Evolutionary conservation across 2,797 vertebrate species (phyloP).

Genomic region (Psittacula derbiana): DNA sequence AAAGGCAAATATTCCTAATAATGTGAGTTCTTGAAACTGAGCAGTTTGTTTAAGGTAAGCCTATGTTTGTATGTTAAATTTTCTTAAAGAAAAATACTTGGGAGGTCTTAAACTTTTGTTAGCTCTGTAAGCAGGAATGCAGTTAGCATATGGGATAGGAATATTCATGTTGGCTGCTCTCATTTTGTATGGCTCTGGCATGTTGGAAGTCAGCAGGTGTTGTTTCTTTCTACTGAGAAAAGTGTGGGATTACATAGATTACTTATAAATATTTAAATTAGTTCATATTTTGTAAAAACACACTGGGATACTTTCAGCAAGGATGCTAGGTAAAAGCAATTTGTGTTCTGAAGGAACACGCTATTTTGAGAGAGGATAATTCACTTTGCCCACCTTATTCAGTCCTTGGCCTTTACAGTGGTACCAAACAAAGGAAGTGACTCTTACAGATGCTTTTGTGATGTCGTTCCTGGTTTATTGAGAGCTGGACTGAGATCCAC

Average conservation of each 20-base stretch:
- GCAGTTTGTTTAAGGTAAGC: not conserved
- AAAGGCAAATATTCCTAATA: not conserved
- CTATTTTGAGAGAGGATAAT: conserved; percentile 11
- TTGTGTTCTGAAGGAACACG: not conserved
- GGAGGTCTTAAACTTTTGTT: not conserved
- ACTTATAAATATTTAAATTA: not conserved
- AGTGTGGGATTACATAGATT: not conserved
- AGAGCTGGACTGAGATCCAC: not conserved
- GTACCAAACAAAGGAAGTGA: conserved; percentile 40
- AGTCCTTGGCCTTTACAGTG: conserved; percentile 43
- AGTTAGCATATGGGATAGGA: not conserved
- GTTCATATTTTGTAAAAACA: not conserved
- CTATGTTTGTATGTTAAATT: not conserved
- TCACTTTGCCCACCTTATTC: not conserved
- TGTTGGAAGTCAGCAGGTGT: not conserved
- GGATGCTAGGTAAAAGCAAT: not conserved
- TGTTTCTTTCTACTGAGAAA: not conserved
- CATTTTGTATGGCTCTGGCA: not conserved
- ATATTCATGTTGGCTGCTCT: not conserved
- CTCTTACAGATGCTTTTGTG: conserved; percentile 43
- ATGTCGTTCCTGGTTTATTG: not conserved
- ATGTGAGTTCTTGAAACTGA: not conserved
- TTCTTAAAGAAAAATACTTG: not conserved
- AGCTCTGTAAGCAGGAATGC: not conserved
- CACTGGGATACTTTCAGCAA: not conserved